Evolutionary conservation across 1,140 invertebrate genomes (phyloP).

Genomic region (Patella vulgata): DNA sequence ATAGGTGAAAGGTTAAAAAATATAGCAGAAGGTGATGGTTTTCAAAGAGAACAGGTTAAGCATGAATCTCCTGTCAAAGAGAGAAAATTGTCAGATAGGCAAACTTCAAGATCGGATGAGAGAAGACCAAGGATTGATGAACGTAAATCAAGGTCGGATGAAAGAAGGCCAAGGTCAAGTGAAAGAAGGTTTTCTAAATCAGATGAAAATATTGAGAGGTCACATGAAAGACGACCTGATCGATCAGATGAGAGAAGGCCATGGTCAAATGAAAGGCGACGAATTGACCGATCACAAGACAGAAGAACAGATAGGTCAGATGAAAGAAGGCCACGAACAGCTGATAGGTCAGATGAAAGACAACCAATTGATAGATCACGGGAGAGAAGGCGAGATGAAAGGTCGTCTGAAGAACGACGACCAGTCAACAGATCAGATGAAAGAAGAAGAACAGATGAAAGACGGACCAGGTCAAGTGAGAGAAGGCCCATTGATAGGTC

Average conservation of each 20-base stretch:
- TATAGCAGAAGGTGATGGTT: too few species aligned
- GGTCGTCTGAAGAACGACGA: constrained; percentile 1
- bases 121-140: too few species aligned
- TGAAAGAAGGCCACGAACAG: not conserved
- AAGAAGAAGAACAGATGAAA: constrained; percentile 19
- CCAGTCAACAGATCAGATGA: constrained; percentile 18
- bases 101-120: too few species aligned
- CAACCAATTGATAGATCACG: not conserved
- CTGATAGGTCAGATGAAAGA: not conserved
- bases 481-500: constrained; percentile 4
- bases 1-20: too few species aligned
- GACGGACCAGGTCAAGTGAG: constrained; percentile 9
- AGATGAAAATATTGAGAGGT: not conserved
- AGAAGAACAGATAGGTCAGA: not conserved
- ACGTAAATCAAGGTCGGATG: too few species aligned
- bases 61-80: too few species aligned
- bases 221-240: not conserved
- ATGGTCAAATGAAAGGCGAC: not conserved
- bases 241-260: not conserved
- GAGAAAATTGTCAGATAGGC: too few species aligned
- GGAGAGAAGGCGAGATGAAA: not conserved
- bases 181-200: not conserved
- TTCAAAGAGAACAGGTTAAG: too few species aligned
- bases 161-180: not conserved
- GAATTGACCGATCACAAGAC: not conserved